Evolutionary conservation across 2,888 invertebrate genomes (phyloP).

Genomic region (Deilephila porcellus): DNA sequence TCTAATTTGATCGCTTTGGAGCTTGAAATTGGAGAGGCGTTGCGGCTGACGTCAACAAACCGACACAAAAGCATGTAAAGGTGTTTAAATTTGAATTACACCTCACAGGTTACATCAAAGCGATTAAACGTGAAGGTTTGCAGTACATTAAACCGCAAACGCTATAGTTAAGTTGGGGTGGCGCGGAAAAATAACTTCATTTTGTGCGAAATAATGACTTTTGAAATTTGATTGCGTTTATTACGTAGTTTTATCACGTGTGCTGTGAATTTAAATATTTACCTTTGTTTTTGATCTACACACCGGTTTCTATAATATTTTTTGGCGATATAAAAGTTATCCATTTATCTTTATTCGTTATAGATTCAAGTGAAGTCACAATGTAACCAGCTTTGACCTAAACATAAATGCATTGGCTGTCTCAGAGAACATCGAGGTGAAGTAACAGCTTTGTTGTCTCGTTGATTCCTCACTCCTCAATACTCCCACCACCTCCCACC

Average conservation of each 20-base stretch:
- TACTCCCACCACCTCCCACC: too few species aligned
- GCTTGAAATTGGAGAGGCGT: conserved; percentile 52
- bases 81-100: conserved; percentile 62
- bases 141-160: conserved; percentile 40
- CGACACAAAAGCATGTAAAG: conserved; percentile 47
- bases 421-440: too few species aligned
- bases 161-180: conserved; percentile 1
- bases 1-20: conserved; percentile 41
- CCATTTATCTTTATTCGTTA: too few species aligned
- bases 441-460: too few species aligned
- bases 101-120: conserved; percentile 57
- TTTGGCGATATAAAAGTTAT: too few species aligned
- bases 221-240: too few species aligned
- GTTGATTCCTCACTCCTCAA: too few species aligned
- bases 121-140: conserved; percentile 46
- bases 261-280: neutral
- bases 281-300: neutral
- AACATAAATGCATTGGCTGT: too few species aligned
- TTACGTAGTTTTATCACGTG: neutral
- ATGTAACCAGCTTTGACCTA: too few species aligned
- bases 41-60: conserved; percentile 42
- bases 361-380: too few species aligned
- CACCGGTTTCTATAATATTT: neutral
- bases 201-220: neutral
- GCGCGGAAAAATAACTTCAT: neutral